Evolutionary conservation across 2,888 invertebrate species (phyloP).

Genomic region (Lutraria lutraria): DNA sequence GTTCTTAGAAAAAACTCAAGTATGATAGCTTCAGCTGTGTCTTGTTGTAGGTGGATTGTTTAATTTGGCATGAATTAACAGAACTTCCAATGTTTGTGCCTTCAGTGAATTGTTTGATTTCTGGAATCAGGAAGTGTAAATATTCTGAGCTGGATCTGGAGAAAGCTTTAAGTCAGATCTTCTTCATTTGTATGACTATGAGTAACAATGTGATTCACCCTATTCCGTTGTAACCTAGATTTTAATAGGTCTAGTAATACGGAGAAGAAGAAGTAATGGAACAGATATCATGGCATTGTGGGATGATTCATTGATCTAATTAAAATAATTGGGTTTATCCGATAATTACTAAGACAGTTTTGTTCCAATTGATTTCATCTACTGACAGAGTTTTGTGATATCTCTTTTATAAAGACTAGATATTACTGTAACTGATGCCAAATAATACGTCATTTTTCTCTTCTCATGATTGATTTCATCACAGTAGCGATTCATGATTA

Average conservation of each 20-base stretch:
- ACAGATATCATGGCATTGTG: background rate
- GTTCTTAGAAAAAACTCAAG: background rate
- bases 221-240: background rate
- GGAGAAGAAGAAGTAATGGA: background rate
- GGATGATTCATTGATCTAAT: background rate
- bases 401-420: no score
- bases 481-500: background rate
- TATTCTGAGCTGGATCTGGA: background rate
- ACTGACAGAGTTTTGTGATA: background rate
- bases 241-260: background rate
- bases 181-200: background rate
- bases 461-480: background rate
- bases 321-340: background rate
- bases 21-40: background rate
- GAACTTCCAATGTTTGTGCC: background rate
- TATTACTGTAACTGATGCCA: no score
- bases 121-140: background rate
- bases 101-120: constrained; percentile 1
- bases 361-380: background rate
- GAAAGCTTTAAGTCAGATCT: background rate
- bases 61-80: background rate
- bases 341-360: background rate
- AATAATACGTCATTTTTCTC: background rate
- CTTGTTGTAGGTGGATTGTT: constrained; percentile 11
- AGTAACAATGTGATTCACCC: background rate